These are phyloP conservation scores for Ophioninae sp. DNA, from an alignment of 2,888 invertebrate species.

Conservation along the genomic window DNA sequence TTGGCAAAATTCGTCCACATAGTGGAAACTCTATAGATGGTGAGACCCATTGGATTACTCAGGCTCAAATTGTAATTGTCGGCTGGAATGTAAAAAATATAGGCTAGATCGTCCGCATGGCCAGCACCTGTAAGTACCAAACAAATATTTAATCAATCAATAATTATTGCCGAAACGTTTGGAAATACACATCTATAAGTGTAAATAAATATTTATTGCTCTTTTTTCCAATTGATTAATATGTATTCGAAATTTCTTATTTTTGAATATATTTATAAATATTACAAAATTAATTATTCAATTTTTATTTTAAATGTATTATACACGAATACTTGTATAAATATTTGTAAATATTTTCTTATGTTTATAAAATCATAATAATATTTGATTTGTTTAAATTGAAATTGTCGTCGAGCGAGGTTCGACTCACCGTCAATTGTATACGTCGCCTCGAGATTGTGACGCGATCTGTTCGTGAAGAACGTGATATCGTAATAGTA, in stretches of 20 bases:
- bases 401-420: neutral
- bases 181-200: too few species aligned
- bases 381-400: too few species aligned
- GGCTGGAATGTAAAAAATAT: conserved; percentile 36
- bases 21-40: conserved; percentile 30
- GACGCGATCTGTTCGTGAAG: conserved; percentile 14
- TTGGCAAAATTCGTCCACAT: conserved; percentile 63
- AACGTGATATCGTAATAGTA: conserved; percentile 65
- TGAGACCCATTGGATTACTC: conserved; percentile 21
- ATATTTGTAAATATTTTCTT: too few species aligned
- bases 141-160: neutral
- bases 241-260: too few species aligned
- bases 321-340: too few species aligned
- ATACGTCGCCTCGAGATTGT: conserved; percentile 1
- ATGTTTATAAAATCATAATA: too few species aligned
- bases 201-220: too few species aligned
- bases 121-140: conserved; percentile 34
- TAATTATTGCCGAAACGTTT: neutral
- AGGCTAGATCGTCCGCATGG: conserved; percentile 45
- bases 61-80: conserved; percentile 12
- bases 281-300: too few species aligned
- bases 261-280: too few species aligned
- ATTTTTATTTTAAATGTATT: too few species aligned
- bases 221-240: too few species aligned
- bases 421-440: conserved; percentile 20